These are phyloP conservation scores for Anthoscopus minutus DNA, from an alignment of 2,113 vertebrate genomes.

Conservation along the genomic window DNA sequence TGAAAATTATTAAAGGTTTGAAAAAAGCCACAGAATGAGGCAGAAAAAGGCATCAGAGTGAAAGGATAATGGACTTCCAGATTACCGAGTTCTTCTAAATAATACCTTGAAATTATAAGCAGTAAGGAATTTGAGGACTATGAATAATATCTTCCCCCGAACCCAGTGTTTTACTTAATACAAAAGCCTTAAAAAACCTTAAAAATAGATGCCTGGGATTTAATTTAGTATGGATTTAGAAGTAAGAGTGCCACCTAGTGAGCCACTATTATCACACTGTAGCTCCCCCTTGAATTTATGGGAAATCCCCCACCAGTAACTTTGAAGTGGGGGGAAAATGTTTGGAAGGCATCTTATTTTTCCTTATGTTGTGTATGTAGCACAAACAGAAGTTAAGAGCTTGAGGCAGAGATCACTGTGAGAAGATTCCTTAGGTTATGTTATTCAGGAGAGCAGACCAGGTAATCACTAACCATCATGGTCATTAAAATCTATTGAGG, in stretches of 20 bases:
- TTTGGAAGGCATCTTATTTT: neutral
- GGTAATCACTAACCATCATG: neutral
- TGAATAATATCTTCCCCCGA: neutral
- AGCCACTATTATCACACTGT: neutral
- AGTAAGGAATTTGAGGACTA: neutral
- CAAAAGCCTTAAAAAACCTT: neutral
- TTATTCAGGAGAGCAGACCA: neutral
- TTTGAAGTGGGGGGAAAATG: neutral
- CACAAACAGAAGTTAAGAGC: neutral
- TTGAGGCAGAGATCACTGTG: neutral
- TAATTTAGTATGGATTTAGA: conserved; percentile 14
- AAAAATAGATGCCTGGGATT: neutral
- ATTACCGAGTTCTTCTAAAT: neutral
- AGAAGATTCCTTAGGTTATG: neutral
- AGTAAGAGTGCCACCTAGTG: conserved; percentile 61
- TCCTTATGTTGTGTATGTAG: neutral
- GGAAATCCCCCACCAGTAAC: neutral
- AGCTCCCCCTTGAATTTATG: neutral
- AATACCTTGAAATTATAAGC: neutral
- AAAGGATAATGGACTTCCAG: neutral
- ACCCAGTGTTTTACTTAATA: neutral
- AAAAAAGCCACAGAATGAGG: neutral
- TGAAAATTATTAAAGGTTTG: neutral
- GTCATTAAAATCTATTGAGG: neutral
- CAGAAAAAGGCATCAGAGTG: neutral